Evolutionary conservation across 92 coral and sea anemone species (phyloP), one percentile per base, ranked within the genome.

Genomic region (Heteractis magnifica): DNA sequence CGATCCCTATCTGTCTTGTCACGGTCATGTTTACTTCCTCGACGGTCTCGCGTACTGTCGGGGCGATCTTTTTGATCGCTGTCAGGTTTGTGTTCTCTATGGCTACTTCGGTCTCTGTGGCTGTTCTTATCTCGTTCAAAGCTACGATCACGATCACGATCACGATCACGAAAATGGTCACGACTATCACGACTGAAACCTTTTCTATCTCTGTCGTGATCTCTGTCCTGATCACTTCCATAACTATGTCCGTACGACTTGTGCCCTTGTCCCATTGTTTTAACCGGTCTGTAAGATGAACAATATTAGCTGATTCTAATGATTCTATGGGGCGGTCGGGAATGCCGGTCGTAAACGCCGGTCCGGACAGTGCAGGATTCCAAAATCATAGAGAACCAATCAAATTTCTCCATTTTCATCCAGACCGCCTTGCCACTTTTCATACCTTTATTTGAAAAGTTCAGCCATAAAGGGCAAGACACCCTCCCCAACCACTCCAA

Each of bases 61-160:
- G 77, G 34, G 16, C 78, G 75, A 73, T 81, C 77, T 10, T 59
- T 89, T 26, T 83, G 92, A 11, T 85, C 87, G 65, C 71, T 79
- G 9, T 79, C 73, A 34, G 58, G n/a, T 34, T 60, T 76, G 56
- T 15, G 21, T 13, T 51, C 60, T 18, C 72, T 86, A 49, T 55
- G 71, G 82, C 52, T 86, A 82, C 84, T 81, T 80, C 87, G 92
- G 18, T 86, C 90, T 51, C 92, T 89, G 23, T 84, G 74, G 21
- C 78, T 81, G 10, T 83, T 77, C 52, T 81, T 59, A 14, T 71
- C 91, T 48, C 73, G 73, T 1, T 72, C 87, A 58, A 50, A 59
- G 59, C 68, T 65, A 49, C 60, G 77, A 19, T 71, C 65, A 3
- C 84, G 44, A 11, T 65, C 76, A 51, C 88, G 85, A 60, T 82